Base-by-base conservation (phyloP, 2,113 vertebrate species). In the Apteryx mantelli region DNA sequence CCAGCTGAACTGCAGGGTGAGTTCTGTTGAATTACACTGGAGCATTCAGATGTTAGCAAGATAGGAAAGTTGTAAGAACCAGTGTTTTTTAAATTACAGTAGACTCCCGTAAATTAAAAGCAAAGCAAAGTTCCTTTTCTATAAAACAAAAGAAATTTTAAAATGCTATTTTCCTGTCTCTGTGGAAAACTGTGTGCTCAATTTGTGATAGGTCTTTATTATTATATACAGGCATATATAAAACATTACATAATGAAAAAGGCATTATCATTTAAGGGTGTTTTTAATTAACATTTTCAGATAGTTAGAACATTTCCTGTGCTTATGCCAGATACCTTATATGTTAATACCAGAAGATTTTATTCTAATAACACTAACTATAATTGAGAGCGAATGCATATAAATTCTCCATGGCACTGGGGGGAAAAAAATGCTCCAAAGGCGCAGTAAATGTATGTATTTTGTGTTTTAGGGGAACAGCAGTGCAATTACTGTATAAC, bases 401-500 rank as follows among this genome's bases (percentile, higher is more conserved):
- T 53, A 86, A 91, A 87, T 95, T 94, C 84, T 95, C 83, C 89
- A 16, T 91, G 74, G 88, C 80, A 81, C 52, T 44, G 63, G 19
- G 32, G 68, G 40, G 4, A 7, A 68, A 55, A 76, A 58, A 70
- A 71, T 76, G 25, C 63, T 82, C 70, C 82, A 91, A 96, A 96
- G 86, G 88, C 70, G 52, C 24, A 86, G 53, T 68, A 95, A 97
- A 95, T 88, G 58, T 60, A 95, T 96, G 30, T 86, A 81, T 93
- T 96, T 94, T 96, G 88, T 68, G 92, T 63, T 94, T 91, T 97
- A 79, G 83, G 61, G 85, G 85, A 97, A 89, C 80, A 93, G 88
- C 81, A 86, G 85, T 96, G 95, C 91, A 97, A 97, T 97, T 96
- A 94, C 74, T 91, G 40, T 56, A 83, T 86, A 95, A 83, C 87